Conservation (phyloP, 1,140 invertebrate genomes). For the Rhopalosiphum maidis region DNA sequence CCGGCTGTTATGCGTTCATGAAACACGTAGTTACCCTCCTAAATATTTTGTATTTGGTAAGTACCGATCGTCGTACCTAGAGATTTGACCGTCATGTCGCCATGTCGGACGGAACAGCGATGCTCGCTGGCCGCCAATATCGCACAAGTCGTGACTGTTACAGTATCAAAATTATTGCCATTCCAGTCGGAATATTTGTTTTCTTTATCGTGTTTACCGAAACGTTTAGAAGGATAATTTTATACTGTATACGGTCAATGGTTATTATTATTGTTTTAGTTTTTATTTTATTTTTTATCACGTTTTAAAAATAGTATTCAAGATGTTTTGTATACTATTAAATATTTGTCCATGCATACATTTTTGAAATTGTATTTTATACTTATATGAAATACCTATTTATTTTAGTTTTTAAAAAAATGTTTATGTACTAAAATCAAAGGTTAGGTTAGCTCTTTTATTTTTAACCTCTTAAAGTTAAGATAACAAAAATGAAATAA, state of each 20-base stretch:
- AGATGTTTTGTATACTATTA: no score
- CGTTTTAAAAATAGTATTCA: no score
- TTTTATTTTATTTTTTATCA: background rate
- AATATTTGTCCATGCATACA: no score
- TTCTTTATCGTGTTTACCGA: no score
- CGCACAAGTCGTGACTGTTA: background rate
- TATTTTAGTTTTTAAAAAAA: no score
- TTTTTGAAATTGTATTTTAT: no score
- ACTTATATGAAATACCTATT: no score
- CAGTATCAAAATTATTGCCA: background rate
- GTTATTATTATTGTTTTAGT: background rate
- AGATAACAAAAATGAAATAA: no score
- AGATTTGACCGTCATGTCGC: background rate
- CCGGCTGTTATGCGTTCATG: conserved; percentile 72
- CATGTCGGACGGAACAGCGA: background rate
- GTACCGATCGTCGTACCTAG: conserved; percentile 61
- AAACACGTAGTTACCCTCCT: conserved; percentile 75
- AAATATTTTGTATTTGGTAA: conserved; percentile 77
- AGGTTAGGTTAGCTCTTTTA: no score
- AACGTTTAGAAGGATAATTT: background rate
- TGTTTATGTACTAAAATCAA: no score
- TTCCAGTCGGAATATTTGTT: background rate
- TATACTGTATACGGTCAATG: background rate
- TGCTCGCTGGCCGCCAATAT: background rate
- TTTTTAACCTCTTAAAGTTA: no score